Conservation (phyloP, 2,113 vertebrate species). For the Nymphicus hollandicus region DNA sequence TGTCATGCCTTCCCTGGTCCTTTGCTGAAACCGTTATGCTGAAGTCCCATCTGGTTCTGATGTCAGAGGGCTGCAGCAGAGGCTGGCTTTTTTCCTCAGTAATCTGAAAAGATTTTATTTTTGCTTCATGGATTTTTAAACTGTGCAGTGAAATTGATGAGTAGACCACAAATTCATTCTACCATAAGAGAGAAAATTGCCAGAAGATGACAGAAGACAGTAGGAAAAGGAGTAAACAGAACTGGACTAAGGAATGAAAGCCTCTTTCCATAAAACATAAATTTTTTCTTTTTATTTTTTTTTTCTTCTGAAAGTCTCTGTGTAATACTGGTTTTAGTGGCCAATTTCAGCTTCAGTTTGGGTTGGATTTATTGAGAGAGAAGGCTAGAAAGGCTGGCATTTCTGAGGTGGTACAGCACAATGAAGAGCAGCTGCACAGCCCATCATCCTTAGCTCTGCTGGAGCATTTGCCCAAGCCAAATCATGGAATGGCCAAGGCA, state of each 20-base stretch:
- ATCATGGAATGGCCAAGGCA: not conserved
- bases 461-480: not conserved
- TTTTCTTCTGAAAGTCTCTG: not conserved
- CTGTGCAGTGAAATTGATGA: not conserved
- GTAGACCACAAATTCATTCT: not conserved
- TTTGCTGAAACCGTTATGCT: not conserved
- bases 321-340: not conserved
- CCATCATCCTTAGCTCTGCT: not conserved
- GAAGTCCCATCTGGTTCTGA: not conserved
- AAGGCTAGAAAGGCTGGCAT: not conserved
- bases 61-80: not conserved
- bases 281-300: not conserved
- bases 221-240: not conserved
- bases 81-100: not conserved
- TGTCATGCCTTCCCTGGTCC: not conserved
- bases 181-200: not conserved
- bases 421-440: not conserved
- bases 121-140: constrained; percentile 26
- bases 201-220: not conserved
- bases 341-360: not conserved
- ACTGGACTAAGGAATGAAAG: not conserved
- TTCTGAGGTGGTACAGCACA: accelerated
- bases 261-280: not conserved
- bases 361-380: not conserved
- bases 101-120: constrained; percentile 14